Percentiles rank a stretch among this genome's conserved stretches.
Evolutionary conservation across 2,888 invertebrate genomes (phyloP).

Genomic region (Philaethria dido): DNA sequence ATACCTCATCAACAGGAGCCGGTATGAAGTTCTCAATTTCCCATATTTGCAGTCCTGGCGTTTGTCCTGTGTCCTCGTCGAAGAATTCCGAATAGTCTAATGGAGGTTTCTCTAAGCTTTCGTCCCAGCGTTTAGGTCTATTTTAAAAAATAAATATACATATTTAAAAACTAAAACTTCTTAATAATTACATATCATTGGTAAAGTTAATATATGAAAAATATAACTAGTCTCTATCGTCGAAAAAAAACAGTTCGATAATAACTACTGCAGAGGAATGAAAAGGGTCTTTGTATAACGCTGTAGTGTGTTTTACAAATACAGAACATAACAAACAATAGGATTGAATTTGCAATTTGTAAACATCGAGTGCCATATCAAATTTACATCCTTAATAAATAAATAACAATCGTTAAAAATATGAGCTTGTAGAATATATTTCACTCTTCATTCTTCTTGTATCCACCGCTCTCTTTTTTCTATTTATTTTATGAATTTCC

Average conservation of each 20-base stretch:
- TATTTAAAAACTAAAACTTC: no score
- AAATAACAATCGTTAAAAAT: no score
- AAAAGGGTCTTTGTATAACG: not conserved
- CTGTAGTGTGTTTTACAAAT: constrained; percentile 1
- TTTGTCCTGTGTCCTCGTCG: constrained; percentile 96
- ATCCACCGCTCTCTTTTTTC: no score
- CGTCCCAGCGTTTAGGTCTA: constrained; percentile 97
- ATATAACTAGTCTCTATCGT: no score
- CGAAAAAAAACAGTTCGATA: not conserved
- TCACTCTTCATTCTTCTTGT: no score
- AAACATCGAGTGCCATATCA: not conserved
- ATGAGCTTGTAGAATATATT: no score
- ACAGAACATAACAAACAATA: constrained; percentile 1
- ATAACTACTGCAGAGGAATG: not conserved
- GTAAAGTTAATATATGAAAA: no score
- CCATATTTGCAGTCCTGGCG: constrained; percentile 97
- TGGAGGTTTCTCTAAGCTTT: constrained; percentile 96
- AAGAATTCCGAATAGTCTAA: constrained; percentile 99
- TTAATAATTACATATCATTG: not conserved
- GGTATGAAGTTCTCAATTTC: constrained; percentile 99
- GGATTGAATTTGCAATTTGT: not conserved
- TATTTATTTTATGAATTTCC: no score
- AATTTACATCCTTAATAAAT: constrained; percentile 7
- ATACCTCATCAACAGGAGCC: constrained; percentile 94
- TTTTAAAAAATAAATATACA: constrained; percentile 1